Evolutionary conservation across 2,888 invertebrate species (phyloP), one percentile per base, ranked within the genome.

Genomic region (Bedellia somnulentella): DNA sequence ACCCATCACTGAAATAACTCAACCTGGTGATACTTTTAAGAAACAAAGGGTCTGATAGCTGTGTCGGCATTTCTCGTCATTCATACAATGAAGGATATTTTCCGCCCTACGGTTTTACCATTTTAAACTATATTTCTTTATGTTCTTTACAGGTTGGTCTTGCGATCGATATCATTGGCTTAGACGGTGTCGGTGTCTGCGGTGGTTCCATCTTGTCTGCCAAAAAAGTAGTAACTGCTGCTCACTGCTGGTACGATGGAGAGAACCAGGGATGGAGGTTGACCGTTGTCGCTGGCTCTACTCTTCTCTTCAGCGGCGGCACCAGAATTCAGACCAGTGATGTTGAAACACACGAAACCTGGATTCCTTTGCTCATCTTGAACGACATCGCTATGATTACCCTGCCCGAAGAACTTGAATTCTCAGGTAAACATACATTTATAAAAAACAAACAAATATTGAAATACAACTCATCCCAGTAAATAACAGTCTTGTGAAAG

Each of bases 221-320:
- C 2, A 38, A 16, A 21, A 38, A 48, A 17, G 46, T 57, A 1
- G 30, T 46, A 2, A 57, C 60, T 2, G 57, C 58, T 15, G 57
- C 58, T 2, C 57, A 57, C 36, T 58, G 57, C 37, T 57, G 61
- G 58, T 43, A 27, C 15, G 64, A 63, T 11, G 64, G 64, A 1
- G 2, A 13, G 0, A 34, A 50, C 40, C 57, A 53, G 10, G 64
- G 42, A 4, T 26, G 5, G 4, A 34, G 40, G 4, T 44, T 55
- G 30, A 54, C 52, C 3, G 52, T 44, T 2, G 62, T 58, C 8
- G 45, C 53, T n/a, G 62, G 60, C 10, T 53, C 57, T 32, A 55
- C 49, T 39, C 37, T 35, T 4, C 15, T 62, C 11, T 32, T 34
- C 22, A 15, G 21, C 15, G 34, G 34, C 11, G 34, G 34, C 14